phyloP scores from a whole-genome alignment of 1,140 invertebrate genomes.

The Hestina assimilis region DNA sequence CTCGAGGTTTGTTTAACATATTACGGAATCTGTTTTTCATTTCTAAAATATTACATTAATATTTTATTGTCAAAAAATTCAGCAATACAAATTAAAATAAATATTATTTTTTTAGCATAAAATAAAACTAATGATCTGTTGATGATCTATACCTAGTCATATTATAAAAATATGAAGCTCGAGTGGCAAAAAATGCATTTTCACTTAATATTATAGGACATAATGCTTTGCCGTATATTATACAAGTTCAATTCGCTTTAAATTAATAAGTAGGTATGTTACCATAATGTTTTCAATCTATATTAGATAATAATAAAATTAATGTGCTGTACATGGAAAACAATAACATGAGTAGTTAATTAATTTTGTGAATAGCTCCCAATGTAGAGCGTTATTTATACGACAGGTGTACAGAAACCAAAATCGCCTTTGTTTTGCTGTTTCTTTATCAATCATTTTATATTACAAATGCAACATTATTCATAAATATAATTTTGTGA shows the following conservation, averaged over 20 bases:
- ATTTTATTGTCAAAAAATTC: no score
- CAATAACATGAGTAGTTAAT: constrained; percentile 25
- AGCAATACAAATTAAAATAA: no score
- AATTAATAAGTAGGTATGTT: constrained; percentile 29
- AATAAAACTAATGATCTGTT: background rate
- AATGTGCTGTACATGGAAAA: constrained; percentile 26
- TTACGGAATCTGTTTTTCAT: no score
- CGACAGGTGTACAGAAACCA: background rate
- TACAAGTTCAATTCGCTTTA: constrained; percentile 16
- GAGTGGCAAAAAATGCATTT: constrained; percentile 15
- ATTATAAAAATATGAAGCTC: constrained; percentile 8
- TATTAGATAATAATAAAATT: constrained; percentile 16
- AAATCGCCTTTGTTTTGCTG: background rate
- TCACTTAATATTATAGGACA: constrained; percentile 2
- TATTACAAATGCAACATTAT: no score
- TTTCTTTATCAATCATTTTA: no score
- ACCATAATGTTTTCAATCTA: constrained; percentile 23
- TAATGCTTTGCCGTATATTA: constrained; percentile 18
- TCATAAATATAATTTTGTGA: background rate
- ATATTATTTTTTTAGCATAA: background rate
- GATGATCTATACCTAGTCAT: background rate
- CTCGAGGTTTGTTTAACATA: no score
- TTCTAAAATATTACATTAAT: no score
- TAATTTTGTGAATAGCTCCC: constrained; percentile 6
- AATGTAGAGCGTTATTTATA: background rate